Conservation (phyloP, 2,888 invertebrate genomes). For the Seladonia tumulorum region DNA sequence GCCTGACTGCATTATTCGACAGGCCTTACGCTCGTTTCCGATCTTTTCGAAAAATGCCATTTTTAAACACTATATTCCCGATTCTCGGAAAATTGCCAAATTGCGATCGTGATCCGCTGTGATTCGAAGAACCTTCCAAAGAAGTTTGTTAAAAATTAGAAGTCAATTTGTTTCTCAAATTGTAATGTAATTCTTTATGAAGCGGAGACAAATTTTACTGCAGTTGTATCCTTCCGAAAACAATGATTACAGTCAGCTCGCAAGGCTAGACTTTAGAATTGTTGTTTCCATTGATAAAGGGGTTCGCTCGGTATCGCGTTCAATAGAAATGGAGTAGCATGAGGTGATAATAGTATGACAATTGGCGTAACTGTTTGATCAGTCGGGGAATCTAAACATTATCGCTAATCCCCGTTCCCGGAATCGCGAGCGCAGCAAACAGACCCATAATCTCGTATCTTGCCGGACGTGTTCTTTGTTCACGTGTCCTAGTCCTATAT, state of each 20-base stretch:
- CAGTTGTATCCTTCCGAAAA: not conserved
- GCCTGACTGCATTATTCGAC: slow-evolving; percentile 25
- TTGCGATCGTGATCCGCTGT: too few species aligned
- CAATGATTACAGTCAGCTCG: not conserved
- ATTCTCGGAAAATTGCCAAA: too few species aligned
- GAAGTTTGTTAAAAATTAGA: too few species aligned
- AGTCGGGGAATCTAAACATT: not conserved
- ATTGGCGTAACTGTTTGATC: not conserved
- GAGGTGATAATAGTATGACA: not conserved
- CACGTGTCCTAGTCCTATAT: slow-evolving; percentile 14
- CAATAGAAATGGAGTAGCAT: not conserved
- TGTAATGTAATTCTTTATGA: not conserved
- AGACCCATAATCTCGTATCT: not conserved
- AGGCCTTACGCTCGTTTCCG: slow-evolving; percentile 45
- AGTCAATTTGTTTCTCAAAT: too few species aligned
- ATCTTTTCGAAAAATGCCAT: too few species aligned
- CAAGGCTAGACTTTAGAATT: not conserved
- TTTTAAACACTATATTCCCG: too few species aligned
- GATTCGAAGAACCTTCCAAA: too few species aligned
- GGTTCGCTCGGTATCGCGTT: not conserved
- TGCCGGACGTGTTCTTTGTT: not conserved
- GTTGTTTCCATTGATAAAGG: slow-evolving; percentile 1
- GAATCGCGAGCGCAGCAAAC: not conserved
- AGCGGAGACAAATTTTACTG: not conserved
- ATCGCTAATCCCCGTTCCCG: not conserved